Evolutionary conservation across 2,888 invertebrate genomes (phyloP).

Genomic region (Melanostoma mellinum): DNA sequence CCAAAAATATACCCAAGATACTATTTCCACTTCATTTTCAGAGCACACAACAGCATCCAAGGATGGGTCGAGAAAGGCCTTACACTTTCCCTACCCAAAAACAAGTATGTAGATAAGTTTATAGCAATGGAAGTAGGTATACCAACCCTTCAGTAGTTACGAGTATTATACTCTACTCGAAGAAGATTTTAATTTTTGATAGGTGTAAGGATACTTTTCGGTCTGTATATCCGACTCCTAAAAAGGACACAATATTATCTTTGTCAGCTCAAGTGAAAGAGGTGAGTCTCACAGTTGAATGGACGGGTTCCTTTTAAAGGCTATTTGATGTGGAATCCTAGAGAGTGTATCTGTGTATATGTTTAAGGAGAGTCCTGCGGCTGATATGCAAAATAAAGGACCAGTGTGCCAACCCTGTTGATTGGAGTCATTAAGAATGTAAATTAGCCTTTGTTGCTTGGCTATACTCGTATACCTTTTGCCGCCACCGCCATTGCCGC

Average conservation of each 20-base stretch:
- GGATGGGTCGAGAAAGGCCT: not conserved
- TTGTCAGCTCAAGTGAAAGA: slow-evolving; percentile 40
- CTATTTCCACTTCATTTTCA: slow-evolving; percentile 59
- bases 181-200: slow-evolving; percentile 72
- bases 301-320: slow-evolving; percentile 37
- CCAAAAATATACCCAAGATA: slow-evolving; percentile 57
- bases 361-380: slow-evolving; percentile 32
- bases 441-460: slow-evolving; percentile 69
- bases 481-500: not conserved
- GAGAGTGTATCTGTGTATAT: not conserved
- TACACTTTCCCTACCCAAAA: too few relatives aligned
- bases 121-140: not conserved
- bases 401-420: slow-evolving; percentile 68
- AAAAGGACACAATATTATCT: slow-evolving; percentile 61
- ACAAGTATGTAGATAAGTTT: too few relatives aligned
- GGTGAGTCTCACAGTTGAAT: slow-evolving; percentile 40
- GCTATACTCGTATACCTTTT: slow-evolving; percentile 14
- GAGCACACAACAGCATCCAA: not conserved
- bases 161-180: slow-evolving; percentile 27
- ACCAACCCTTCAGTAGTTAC: slow-evolving; percentile 16
- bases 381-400: slow-evolving; percentile 68
- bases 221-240: slow-evolving; percentile 33
- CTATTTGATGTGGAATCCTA: slow-evolving; percentile 2
- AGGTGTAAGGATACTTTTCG: slow-evolving; percentile 58
- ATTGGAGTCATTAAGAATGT: slow-evolving; percentile 72